Conservation (phyloP, 1,140 invertebrate genomes). For the Drosophila murphyi region DNA sequence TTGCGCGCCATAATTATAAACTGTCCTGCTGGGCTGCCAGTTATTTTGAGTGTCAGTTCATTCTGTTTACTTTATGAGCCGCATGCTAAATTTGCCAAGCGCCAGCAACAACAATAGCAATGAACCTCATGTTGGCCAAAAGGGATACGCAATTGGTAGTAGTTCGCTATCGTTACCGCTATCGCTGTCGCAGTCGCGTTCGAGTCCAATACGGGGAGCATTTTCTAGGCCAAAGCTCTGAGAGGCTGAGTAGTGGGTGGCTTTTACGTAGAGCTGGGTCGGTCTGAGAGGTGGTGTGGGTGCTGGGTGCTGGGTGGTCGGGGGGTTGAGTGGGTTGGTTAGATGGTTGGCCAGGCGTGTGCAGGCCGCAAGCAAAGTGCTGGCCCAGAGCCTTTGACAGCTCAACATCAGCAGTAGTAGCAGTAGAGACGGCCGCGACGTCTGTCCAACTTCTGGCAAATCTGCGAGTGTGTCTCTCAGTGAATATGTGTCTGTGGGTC, state of each 20-base stretch:
- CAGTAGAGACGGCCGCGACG: conserved; percentile 30
- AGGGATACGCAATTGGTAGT: conserved; percentile 21
- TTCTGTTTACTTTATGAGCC: conserved; percentile 74
- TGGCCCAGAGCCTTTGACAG: conserved; percentile 61
- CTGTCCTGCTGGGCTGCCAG: conserved; percentile 61
- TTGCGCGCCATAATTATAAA: conserved; percentile 70
- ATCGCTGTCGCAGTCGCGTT: conserved; percentile 13
- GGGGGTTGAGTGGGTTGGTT: neutral
- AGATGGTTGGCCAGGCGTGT: neutral
- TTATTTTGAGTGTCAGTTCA: conserved; percentile 65
- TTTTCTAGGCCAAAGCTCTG: conserved; percentile 80
- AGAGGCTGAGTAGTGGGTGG: conserved; percentile 29
- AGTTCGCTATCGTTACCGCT: neutral
- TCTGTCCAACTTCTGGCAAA: conserved; percentile 57
- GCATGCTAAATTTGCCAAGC: conserved; percentile 53
- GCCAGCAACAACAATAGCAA: conserved; percentile 21
- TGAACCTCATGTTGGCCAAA: conserved; percentile 42
- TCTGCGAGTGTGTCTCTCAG: conserved; percentile 33
- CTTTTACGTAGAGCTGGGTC: neutral
- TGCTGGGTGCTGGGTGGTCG: neutral
- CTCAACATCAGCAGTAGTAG: conserved; percentile 36
- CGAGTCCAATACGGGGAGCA: conserved; percentile 33
- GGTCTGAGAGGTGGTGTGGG: neutral
- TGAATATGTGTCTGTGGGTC: conserved; percentile 11
- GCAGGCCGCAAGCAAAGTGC: conserved; percentile 57